These are phyloP conservation scores for Sebastes miniatus DNA, from an alignment of 2,797 vertebrate genomes.

Conservation along the genomic window DNA sequence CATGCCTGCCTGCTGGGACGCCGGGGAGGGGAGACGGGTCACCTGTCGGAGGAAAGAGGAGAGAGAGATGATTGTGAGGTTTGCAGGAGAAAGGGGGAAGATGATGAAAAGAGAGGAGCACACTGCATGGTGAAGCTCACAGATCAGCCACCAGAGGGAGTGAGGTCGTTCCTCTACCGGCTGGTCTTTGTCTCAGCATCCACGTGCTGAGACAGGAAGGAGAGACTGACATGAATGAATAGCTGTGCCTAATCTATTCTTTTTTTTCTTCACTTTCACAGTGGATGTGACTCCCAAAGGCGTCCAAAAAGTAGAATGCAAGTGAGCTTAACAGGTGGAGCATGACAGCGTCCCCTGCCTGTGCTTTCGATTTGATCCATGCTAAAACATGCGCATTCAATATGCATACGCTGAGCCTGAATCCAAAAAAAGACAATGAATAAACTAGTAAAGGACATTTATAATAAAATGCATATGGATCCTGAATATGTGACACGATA, in stretches of 20 bases:
- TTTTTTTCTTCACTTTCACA: not conserved
- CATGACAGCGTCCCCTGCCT: not conserved
- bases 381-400: not conserved
- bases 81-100: not conserved
- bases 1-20: slow-evolving; percentile 73
- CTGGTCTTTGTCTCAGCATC: slow-evolving; percentile 66
- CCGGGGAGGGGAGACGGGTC: slow-evolving; percentile 66
- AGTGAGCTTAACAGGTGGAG: not conserved
- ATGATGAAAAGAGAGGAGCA: not conserved
- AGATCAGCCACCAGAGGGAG: slow-evolving; percentile 60
- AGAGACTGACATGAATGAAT: not conserved
- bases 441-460: not conserved
- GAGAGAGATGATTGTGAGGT: not conserved
- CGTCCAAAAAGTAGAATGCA: not conserved
- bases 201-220: slow-evolving; percentile 18
- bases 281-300: not conserved
- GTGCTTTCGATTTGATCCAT: not conserved
- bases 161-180: not conserved
- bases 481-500: not conserved
- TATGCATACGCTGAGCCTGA: not conserved
- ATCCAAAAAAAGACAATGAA: not conserved
- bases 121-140: not conserved
- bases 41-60: slow-evolving; percentile 30
- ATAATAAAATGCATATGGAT: not conserved
- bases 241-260: not conserved